Evolutionary conservation across 2,888 invertebrate species (phyloP), one percentile per base, ranked within the genome.

Genomic region (Drosophila setosimentum): DNA sequence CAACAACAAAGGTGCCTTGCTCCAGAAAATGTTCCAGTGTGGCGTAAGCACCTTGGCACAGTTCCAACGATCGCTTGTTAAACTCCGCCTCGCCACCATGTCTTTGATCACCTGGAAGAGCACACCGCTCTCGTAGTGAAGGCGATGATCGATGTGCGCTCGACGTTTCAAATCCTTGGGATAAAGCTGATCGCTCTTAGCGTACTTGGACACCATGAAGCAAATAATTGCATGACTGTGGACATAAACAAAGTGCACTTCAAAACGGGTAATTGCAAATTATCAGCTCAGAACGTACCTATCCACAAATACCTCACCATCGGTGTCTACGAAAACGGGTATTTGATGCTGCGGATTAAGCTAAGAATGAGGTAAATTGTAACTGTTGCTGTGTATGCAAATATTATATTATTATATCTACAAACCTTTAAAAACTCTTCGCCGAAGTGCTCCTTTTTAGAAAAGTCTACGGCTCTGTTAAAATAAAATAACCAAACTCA

Each of bases 271-370:
- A 33, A 16, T 57, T 3, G 0, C 10, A 54, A 45, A 37, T 51
- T 10, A 16, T 50, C 3, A 42, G 27, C 21, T 27, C 6, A 8
- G 21, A 3, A 24, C 48, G 75, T 69, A 93, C 72, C 94, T 94
- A 82, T 94, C 94, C 89, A 93, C 93, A 63, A 94, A 93, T 68
- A 87, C 94, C 71, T 93, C 94, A 18, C 83, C 83, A 51, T 94
- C 95, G 51, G 94, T 93, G 81, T 94, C 94, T 13, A 92, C 83
- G 42, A 95, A 91, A 18, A 94, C 94, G 10, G 95, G 95, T 49
- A 95, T 91, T 32, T 94, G 94, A 83, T 94, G 94, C 78, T 94
- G 93, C 0, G 95, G 95, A 90, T 95, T 95, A 2, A 94, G 81
- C 95, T 95, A 86, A 8, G 60, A 37, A 29, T 7, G 7, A 29